Conservation (phyloP, 2,888 invertebrate species). For the Caenorhabditis becei region DNA sequence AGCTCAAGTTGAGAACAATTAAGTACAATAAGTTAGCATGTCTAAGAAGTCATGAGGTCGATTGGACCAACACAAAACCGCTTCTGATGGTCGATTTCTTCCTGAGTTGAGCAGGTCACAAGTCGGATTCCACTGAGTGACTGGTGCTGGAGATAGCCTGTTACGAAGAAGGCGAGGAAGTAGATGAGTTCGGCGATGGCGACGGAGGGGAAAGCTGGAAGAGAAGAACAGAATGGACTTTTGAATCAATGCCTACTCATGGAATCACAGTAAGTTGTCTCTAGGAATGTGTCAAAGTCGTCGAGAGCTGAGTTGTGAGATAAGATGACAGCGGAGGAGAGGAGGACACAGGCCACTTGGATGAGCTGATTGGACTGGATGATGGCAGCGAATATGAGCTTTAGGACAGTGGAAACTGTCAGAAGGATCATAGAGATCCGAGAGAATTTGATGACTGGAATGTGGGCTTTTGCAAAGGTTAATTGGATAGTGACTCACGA, state of each 20-base stretch:
- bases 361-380: constrained; percentile 31
- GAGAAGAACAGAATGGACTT: background rate
- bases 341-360: constrained; percentile 44
- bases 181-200: constrained; percentile 41
- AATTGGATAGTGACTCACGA: constrained; percentile 23
- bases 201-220: constrained; percentile 39
- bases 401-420: constrained; percentile 53
- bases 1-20: background rate
- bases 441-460: constrained; percentile 50
- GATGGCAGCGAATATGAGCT: constrained; percentile 44
- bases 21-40: background rate
- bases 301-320: constrained; percentile 47
- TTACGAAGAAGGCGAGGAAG: constrained; percentile 39
- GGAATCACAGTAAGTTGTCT: constrained; percentile 43
- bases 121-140: constrained; percentile 32
- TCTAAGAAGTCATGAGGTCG: constrained; percentile 10
- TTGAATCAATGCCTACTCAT: constrained; percentile 28
- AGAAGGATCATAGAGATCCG: constrained; percentile 36
- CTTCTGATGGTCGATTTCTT: constrained; percentile 43
- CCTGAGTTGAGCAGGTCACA: constrained; percentile 38
- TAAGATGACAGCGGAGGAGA: constrained; percentile 35
- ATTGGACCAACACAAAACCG: constrained; percentile 45
- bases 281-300: constrained; percentile 46
- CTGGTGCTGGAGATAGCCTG: constrained; percentile 46
- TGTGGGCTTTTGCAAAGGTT: background rate